Evolutionary conservation across 2,888 invertebrate genomes (phyloP).

Genomic region (Zhuqinia jingwanae): DNA sequence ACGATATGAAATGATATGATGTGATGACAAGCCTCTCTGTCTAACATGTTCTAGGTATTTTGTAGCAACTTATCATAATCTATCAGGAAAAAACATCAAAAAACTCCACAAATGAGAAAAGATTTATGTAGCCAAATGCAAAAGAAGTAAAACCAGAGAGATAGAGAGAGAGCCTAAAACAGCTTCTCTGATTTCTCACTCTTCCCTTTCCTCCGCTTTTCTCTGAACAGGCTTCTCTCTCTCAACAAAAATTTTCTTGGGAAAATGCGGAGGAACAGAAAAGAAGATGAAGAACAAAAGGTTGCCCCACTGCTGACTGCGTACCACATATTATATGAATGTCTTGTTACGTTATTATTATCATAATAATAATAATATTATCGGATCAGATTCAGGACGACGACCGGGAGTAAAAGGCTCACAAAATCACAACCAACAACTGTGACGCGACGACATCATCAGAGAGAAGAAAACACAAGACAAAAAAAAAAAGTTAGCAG

Average conservation of each 20-base stretch:
- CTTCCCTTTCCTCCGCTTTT: neutral
- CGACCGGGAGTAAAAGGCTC: too few species aligned
- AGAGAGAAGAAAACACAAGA: too few species aligned
- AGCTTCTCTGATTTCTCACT: neutral
- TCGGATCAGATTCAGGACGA: too few species aligned
- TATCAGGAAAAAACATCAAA: conserved; percentile 39
- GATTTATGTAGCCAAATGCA: neutral
- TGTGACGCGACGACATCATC: too few species aligned
- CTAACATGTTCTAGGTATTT: neutral
- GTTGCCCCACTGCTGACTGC: too few species aligned
- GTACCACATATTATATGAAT: too few species aligned
- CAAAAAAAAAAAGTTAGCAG: neutral
- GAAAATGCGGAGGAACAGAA: neutral
- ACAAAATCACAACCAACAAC: too few species aligned
- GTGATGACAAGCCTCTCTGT: neutral
- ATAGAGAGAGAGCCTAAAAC: too few species aligned
- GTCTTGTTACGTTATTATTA: too few species aligned
- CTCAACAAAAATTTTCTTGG: neutral
- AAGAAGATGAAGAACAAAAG: too few species aligned
- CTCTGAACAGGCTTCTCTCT: neutral
- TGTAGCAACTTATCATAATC: conserved; percentile 44
- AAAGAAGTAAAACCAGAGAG: too few species aligned
- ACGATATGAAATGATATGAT: neutral
- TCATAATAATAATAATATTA: too few species aligned
- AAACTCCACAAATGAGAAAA: conserved; percentile 8